phyloP scores from a whole-genome alignment of 2,113 vertebrate species.

The Labeo catla region DNA sequence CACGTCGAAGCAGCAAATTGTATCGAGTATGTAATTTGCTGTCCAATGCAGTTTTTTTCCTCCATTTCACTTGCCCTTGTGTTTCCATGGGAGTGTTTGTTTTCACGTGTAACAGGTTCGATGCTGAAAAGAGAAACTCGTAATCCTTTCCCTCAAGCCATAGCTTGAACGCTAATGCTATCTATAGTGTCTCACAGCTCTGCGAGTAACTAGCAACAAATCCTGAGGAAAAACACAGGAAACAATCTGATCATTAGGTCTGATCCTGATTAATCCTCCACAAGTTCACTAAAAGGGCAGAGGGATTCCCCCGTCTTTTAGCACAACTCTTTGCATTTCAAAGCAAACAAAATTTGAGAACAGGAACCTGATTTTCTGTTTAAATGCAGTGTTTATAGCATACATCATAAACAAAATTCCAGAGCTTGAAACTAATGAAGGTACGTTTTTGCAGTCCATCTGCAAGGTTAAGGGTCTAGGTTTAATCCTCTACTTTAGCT shows the following conservation, averaged over 20 bases:
- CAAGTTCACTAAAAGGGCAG: conserved; percentile 46
- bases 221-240: conserved; percentile 40
- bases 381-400: not conserved
- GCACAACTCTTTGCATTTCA: not conserved
- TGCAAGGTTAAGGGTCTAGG: conserved; percentile 11
- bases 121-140: not conserved
- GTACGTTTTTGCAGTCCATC: not conserved
- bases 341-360: not conserved
- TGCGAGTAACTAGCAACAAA: conserved; percentile 27
- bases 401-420: not conserved
- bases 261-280: conserved; percentile 35
- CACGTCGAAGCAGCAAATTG: conserved; percentile 1
- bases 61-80: conserved; percentile 10
- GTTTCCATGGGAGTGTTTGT: not conserved
- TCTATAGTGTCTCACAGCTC: conserved; percentile 36
- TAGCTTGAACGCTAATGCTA: conserved; percentile 39
- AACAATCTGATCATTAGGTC: conserved; percentile 55
- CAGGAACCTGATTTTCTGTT: not conserved
- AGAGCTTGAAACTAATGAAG: not conserved
- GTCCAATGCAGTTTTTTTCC: conserved; percentile 12
- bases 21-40: conserved; percentile 17
- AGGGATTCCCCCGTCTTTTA: not conserved
- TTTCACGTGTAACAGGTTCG: conserved; percentile 29
- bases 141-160: conserved; percentile 47
- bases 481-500: conserved; percentile 42